These are phyloP conservation scores for Oreochromis mossambicus DNA, from an alignment of 2,797 vertebrate genomes.

Conservation along the genomic window DNA sequence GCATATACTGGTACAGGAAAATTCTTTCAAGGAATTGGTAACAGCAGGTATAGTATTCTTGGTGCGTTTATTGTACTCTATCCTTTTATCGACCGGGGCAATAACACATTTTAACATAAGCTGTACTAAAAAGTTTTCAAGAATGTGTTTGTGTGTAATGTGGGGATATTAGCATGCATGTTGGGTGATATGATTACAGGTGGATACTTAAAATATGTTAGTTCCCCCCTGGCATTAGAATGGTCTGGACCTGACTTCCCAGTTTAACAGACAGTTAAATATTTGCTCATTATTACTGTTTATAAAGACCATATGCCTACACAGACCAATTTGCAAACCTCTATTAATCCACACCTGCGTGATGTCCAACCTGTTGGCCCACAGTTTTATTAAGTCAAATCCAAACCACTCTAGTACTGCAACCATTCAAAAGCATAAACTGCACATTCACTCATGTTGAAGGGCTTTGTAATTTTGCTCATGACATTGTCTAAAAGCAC, in stretches of 20 bases:
- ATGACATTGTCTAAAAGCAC: not conserved
- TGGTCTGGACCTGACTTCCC: not conserved
- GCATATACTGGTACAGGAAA: not conserved
- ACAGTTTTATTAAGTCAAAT: not conserved
- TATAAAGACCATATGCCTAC: not conserved
- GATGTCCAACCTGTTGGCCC: not conserved
- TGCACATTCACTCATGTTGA: not conserved
- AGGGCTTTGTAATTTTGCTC: not conserved
- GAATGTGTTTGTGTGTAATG: not conserved
- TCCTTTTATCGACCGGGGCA: not conserved
- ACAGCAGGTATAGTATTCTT: not conserved
- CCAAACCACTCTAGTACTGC: not conserved
- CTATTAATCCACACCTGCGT: rapidly evolving
- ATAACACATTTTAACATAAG: not conserved
- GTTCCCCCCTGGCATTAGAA: not conserved
- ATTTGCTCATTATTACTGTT: not conserved
- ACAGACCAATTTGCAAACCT: not conserved
- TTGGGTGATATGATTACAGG: not conserved
- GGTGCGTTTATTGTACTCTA: rapidly evolving
- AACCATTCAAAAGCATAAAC: not conserved
- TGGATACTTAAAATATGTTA: not conserved
- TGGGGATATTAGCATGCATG: not conserved
- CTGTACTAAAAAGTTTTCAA: not conserved
- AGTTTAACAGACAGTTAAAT: not conserved
- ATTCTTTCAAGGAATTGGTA: not conserved